Percentiles rank a stretch among this genome's conserved stretches.
phyloP scores from a whole-genome alignment of 2,113 vertebrate genomes.

The Lamprotornis superbus region DNA sequence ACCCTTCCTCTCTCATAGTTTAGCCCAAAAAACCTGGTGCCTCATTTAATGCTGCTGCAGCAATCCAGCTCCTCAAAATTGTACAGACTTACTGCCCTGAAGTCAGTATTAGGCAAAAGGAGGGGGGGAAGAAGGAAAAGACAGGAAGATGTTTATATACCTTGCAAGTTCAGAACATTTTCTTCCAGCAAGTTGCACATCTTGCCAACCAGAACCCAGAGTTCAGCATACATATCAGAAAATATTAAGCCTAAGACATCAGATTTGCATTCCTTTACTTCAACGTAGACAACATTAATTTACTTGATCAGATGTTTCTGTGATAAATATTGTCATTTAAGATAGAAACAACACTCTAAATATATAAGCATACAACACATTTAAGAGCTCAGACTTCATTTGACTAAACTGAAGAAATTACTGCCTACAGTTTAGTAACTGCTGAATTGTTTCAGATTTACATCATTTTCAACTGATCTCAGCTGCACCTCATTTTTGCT shows the following conservation, averaged over 20 bases:
- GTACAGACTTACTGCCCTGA: not conserved
- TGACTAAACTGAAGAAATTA: not conserved
- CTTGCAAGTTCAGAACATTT: constrained; percentile 10
- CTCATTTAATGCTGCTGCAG: not conserved
- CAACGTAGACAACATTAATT: not conserved
- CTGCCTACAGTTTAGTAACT: not conserved
- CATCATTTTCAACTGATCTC: not conserved
- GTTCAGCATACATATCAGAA: not conserved
- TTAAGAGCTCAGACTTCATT: not conserved
- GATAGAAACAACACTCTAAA: not conserved
- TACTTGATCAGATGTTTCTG: not conserved
- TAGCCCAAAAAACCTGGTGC: rapidly evolving
- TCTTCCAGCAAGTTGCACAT: not conserved
- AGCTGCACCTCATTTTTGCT: constrained; percentile 28
- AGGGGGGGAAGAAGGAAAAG: not conserved
- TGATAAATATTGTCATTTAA: not conserved
- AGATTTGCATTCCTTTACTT: not conserved
- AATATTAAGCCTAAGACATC: not conserved
- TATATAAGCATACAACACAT: not conserved
- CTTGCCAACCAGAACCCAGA: not conserved
- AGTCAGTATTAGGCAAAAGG: not conserved
- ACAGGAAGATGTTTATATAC: not conserved
- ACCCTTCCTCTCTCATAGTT: not conserved
- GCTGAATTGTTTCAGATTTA: not conserved
- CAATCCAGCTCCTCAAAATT: not conserved